These are phyloP conservation scores for Conomelus anceps DNA, from an alignment of 2,888 invertebrate species.

Conservation along the genomic window DNA sequence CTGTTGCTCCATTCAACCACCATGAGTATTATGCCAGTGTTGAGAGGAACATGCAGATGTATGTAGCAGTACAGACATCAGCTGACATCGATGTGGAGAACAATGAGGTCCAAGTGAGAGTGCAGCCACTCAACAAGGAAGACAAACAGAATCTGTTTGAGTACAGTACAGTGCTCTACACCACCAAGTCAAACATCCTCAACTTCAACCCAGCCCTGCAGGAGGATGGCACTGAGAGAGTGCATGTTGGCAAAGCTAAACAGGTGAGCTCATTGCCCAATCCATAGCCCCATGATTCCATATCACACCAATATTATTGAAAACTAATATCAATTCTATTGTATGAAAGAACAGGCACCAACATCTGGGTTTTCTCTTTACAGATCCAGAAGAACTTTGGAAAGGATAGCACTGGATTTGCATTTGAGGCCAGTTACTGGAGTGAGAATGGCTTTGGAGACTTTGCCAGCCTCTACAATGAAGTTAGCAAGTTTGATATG, in stretches of 20 bases:
- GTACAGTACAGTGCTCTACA: conserved; percentile 58
- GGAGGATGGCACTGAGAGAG: conserved; percentile 17
- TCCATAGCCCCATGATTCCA: no score
- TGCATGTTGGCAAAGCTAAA: conserved; percentile 23
- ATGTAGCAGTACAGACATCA: conserved; percentile 49
- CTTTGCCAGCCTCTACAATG: conserved; percentile 40
- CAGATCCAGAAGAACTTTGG: conserved; percentile 24
- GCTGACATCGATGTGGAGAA: conserved; percentile 47
- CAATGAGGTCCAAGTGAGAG: conserved; percentile 44
- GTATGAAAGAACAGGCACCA: no score
- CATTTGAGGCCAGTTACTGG: conserved; percentile 49
- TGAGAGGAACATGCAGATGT: conserved; percentile 51
- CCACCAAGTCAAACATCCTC: conserved; percentile 51
- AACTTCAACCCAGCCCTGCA: conserved; percentile 45
- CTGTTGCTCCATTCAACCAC: conserved; percentile 55
- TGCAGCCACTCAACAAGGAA: conserved; percentile 48
- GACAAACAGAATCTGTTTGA: conserved; percentile 51
- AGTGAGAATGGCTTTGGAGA: conserved; percentile 48
- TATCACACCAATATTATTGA: no score
- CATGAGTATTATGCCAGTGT: conserved; percentile 54
- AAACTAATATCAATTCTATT: no score
- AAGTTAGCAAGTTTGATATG: conserved; percentile 27
- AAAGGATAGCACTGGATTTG: conserved; percentile 44
- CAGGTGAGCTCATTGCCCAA: conserved; percentile 18
- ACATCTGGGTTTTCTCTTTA: no score